Evolutionary conservation across 2,797 vertebrate species (phyloP).

Genomic region (Paedocypris micromegethes): DNA sequence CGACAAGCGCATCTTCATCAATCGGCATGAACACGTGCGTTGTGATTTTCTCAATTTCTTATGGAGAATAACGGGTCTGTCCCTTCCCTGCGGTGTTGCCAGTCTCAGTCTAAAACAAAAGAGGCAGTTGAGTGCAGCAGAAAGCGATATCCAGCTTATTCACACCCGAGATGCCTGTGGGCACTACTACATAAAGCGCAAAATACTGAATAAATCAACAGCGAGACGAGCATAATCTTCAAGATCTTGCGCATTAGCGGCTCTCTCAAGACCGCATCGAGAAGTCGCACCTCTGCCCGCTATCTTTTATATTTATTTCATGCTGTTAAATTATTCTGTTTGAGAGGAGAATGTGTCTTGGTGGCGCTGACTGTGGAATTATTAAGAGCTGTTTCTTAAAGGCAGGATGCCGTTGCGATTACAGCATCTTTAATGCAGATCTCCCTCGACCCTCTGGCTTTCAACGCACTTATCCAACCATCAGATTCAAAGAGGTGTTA

Average conservation of each 20-base stretch:
- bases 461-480: slow-evolving; percentile 27
- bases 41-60: background rate
- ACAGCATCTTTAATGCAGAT: slow-evolving; percentile 6
- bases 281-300: slow-evolving; percentile 35
- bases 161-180: slow-evolving; percentile 11
- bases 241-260: slow-evolving; percentile 11
- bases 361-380: slow-evolving; percentile 29
- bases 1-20: background rate
- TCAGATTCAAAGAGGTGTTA: slow-evolving; percentile 5
- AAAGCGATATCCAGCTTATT: slow-evolving; percentile 9
- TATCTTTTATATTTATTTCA: slow-evolving; percentile 44
- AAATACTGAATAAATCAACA: slow-evolving; percentile 33
- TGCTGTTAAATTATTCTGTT: slow-evolving; percentile 44
- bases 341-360: slow-evolving; percentile 28
- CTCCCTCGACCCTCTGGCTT: slow-evolving; percentile 29
- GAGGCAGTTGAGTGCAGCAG: slow-evolving; percentile 11
- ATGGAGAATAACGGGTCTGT: background rate
- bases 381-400: slow-evolving; percentile 30
- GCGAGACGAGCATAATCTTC: slow-evolving; percentile 14
- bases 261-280: slow-evolving; percentile 4
- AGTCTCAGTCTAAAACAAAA: slow-evolving; percentile 25
- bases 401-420: slow-evolving; percentile 3
- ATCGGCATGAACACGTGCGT: too few relatives aligned
- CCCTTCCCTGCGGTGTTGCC: slow-evolving; percentile 1
- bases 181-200: slow-evolving; percentile 15